These are phyloP conservation scores for Ambastaia sidthimunki DNA, from an alignment of 2,797 vertebrate species.

Conservation along the genomic window DNA sequence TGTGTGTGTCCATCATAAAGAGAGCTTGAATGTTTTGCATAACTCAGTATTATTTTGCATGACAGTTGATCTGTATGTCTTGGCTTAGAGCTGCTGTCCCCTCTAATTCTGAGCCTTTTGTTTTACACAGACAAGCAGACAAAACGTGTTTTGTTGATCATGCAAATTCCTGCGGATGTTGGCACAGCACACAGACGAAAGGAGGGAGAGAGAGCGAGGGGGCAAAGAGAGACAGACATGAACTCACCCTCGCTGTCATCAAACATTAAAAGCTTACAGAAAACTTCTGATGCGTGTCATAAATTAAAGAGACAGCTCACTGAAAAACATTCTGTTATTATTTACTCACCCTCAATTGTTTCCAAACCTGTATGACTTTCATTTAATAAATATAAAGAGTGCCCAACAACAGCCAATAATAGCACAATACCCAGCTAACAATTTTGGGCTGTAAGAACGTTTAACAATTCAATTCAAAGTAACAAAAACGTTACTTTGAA, in stretches of 20 bases:
- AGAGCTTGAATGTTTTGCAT: conserved; percentile 11
- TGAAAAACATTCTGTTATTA: neutral
- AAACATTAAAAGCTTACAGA: conserved; percentile 29
- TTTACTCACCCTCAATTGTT: neutral
- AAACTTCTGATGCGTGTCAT: conserved; percentile 28
- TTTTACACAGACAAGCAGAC: conserved; percentile 38
- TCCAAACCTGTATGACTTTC: neutral
- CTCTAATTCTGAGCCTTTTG: conserved; percentile 23
- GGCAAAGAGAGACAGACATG: conserved; percentile 24
- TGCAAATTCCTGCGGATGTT: conserved; percentile 66
- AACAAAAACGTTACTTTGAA: too few relatives aligned
- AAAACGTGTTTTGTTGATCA: conserved; percentile 59
- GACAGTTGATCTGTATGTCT: conserved; percentile 30
- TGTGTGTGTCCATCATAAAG: conserved; percentile 19
- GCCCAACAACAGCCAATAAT: neutral
- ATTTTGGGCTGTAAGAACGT: too few relatives aligned
- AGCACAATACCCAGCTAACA: too few relatives aligned
- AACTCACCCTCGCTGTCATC: conserved; percentile 22
- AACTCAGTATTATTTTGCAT: conserved; percentile 9
- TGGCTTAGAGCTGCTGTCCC: conserved; percentile 17
- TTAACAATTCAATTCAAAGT: too few relatives aligned
- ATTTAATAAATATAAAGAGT: neutral
- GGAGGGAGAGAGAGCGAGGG: conserved; percentile 16
- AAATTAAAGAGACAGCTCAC: conserved; percentile 13
- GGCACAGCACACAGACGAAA: conserved; percentile 41